Percentiles rank a stretch among this genome's conserved stretches.
Conservation (phyloP, 2,113 vertebrate species). For the Neolamprologus tretocephalus region DNA sequence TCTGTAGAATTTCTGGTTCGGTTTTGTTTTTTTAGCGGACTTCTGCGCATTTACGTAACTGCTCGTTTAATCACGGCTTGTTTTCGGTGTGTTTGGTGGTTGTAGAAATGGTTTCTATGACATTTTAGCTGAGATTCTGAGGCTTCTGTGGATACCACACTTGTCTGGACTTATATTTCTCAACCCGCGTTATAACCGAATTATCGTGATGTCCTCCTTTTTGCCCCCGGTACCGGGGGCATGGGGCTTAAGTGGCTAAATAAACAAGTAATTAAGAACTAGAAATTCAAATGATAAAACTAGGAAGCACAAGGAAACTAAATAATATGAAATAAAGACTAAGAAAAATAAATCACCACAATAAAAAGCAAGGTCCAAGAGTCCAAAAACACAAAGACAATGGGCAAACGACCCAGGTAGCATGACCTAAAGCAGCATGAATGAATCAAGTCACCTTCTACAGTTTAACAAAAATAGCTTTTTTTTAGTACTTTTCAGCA, state of each 20-base stretch:
- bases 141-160: too few relatives aligned
- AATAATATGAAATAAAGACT: background rate
- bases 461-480: background rate
- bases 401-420: background rate
- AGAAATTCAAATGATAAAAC: background rate
- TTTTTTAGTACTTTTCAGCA: background rate
- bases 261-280: background rate
- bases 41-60: too few relatives aligned
- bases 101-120: too few relatives aligned
- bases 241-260: background rate
- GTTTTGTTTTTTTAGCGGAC: too few relatives aligned
- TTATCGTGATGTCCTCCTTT: too few relatives aligned
- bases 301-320: background rate
- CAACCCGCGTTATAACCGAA: too few relatives aligned
- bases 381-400: background rate
- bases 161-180: too few relatives aligned
- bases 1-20: too few relatives aligned
- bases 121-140: too few relatives aligned
- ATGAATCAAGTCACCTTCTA: background rate
- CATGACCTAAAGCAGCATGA: background rate
- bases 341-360: background rate
- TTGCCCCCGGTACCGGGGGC: too few relatives aligned
- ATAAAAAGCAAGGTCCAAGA: background rate
- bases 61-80: too few relatives aligned
- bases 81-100: too few relatives aligned